Base-by-base conservation (phyloP, 2,113 vertebrate genomes). In the Myocastor coypus region DNA sequence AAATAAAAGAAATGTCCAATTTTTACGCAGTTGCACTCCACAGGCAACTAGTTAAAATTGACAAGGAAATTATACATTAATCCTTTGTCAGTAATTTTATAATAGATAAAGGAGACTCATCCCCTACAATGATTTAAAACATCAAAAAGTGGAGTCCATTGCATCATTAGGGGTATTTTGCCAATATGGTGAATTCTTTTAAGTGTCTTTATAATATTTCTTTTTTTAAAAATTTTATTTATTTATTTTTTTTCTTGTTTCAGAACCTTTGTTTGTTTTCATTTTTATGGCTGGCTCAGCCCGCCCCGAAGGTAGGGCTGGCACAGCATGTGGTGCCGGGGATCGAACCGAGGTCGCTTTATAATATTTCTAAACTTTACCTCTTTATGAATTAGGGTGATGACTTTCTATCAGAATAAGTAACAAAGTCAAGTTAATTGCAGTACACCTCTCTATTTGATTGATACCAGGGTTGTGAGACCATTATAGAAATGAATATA, bases 321-420 rank as follows among this genome's bases (percentile, higher is more conserved):
- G n/a, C n/a, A n/a, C n/a, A n/a, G n/a, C n/a, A n/a, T n/a, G n/a
- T n/a, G n/a, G n/a, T n/a, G n/a, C n/a, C n/a, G n/a, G n/a, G n/a
- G n/a, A n/a, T n/a, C n/a, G n/a, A n/a, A n/a, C n/a, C n/a, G n/a
- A n/a, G n/a, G n/a, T n/a, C n/a, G n/a, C 85, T 7, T 92, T 97
- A 95, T 86, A 97, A 83, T 7, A 96, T 94, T 64, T 14, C 55
- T 0, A 40, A 71, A 59, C 11, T 83, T 7, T 77, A 85, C 92
- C 6, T 93, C 55, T 86, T 91, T 83, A n/a, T 87, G 88, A 90
- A 59, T 42, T 77, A 81, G 11, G 57, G 66, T 19, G 69, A 13
- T 34, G 59, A 97, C 92, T 95, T 24, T 19, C 40, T 95, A 89
- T 97, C 92, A 94, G 75, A 92, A 97, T 83, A 97, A 98, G 97